Conservation (phyloP, 2,113 vertebrate genomes). For the Oxygymnocypris stewartii region DNA sequence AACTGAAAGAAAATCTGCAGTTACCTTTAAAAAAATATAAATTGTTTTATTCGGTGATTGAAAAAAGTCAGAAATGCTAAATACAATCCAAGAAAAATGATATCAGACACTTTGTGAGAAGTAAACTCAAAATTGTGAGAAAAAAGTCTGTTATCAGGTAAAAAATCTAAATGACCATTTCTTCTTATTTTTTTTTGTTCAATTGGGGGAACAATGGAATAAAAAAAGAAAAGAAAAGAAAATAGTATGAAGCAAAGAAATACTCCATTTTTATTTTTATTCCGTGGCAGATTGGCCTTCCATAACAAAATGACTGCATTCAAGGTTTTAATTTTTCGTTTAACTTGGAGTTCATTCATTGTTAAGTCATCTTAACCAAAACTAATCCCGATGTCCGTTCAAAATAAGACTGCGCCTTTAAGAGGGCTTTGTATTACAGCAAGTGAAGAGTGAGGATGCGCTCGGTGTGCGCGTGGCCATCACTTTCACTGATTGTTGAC, state of each 20-base stretch:
- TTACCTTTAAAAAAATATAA: too few species aligned
- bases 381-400: background rate
- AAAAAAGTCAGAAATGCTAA: too few species aligned
- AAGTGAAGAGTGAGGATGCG: slow-evolving; percentile 29
- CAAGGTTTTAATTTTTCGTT: background rate
- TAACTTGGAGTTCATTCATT: background rate
- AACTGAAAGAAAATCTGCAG: too few species aligned
- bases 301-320: background rate
- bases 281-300: background rate
- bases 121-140: too few species aligned
- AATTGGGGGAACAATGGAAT: too few species aligned
- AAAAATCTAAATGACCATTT: too few species aligned
- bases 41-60: too few species aligned
- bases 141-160: too few species aligned
- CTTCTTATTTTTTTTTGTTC: too few species aligned
- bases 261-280: background rate
- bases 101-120: too few species aligned
- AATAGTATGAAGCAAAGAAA: background rate
- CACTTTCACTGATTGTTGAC: slow-evolving; percentile 9
- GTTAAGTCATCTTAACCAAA: background rate
- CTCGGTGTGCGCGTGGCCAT: slow-evolving; percentile 32
- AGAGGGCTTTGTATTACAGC: slow-evolving; percentile 28
- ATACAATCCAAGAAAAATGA: too few species aligned
- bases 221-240: too few species aligned
- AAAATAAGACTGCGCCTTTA: slow-evolving; percentile 39